These are phyloP conservation scores for Bombus pyrosoma DNA, from an alignment of 1,140 invertebrate species.

Conservation along the genomic window DNA sequence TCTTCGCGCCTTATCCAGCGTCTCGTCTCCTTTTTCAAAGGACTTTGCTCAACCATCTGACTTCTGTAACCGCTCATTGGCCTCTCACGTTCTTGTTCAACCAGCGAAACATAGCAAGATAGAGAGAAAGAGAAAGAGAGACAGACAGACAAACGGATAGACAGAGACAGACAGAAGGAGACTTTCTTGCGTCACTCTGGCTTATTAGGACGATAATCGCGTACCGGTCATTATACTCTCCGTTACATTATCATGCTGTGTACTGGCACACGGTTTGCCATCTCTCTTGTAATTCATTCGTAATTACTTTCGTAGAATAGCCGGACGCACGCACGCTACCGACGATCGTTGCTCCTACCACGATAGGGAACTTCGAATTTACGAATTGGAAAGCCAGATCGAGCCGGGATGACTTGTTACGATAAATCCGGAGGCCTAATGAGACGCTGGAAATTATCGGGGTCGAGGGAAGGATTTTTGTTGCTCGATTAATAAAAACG, in stretches of 20 bases:
- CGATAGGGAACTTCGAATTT: conserved; percentile 30
- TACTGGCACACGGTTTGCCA: conserved; percentile 67
- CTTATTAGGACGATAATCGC: conserved; percentile 81
- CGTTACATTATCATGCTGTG: conserved; percentile 76
- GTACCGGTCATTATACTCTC: conserved; percentile 75
- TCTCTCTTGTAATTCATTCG: conserved; percentile 74
- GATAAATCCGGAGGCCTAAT: conserved; percentile 28
- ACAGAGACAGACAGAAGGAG: conserved; percentile 32
- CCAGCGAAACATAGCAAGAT: background rate
- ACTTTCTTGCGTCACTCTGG: conserved; percentile 69
- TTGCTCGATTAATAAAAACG: conserved; percentile 28
- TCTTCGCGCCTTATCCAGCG: conserved; percentile 12
- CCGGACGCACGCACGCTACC: conserved; percentile 73
- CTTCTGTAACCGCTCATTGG: conserved; percentile 40
- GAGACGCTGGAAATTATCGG: conserved; percentile 41
- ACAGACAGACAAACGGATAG: background rate
- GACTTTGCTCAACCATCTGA: conserved; percentile 36
- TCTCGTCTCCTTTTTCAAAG: background rate
- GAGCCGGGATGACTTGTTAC: conserved; percentile 13
- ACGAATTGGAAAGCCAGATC: conserved; percentile 36
- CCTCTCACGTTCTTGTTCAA: conserved; percentile 50
- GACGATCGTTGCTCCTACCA: conserved; percentile 23
- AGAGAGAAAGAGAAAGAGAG: conserved; percentile 1
- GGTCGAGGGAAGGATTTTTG: conserved; percentile 8
- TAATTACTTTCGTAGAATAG: conserved; percentile 78